phyloP scores from a whole-genome alignment of 2,797 vertebrate species.

The Micromesistius poutassou region DNA sequence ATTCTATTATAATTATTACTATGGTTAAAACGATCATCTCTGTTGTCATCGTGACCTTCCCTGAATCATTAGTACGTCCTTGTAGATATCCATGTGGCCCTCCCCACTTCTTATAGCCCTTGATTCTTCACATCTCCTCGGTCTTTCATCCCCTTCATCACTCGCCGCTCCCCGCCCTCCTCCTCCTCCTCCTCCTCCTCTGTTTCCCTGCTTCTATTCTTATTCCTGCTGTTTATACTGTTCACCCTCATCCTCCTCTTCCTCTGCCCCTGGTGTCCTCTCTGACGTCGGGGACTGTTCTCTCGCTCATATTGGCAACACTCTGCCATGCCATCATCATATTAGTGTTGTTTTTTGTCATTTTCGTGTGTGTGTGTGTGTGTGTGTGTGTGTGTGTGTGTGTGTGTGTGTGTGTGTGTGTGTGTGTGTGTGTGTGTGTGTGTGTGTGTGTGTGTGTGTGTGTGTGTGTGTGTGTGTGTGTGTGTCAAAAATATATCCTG shows the following conservation, averaged over 20 bases:
- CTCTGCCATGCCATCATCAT: background rate
- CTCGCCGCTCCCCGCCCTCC: background rate
- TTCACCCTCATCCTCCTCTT: background rate
- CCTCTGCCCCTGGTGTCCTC: background rate
- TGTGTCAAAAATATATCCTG: constrained; percentile 17
- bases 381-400: background rate
- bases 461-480: background rate
- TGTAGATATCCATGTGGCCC: constrained; percentile 61
- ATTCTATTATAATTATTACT: constrained; percentile 72
- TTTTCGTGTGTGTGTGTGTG: background rate
- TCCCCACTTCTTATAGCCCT: constrained; percentile 13
- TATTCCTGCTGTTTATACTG: constrained; percentile 1
- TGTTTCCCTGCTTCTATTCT: background rate
- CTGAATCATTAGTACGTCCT: constrained; percentile 83
- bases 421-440: background rate
- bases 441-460: background rate
- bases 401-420: background rate
- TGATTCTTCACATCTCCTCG: constrained; percentile 10
- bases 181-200: background rate
- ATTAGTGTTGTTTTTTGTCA: background rate
- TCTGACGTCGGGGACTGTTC: background rate
- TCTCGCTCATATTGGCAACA: background rate
- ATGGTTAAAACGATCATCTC: constrained; percentile 73
- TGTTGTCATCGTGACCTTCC: constrained; percentile 43
- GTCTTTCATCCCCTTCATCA: background rate